Evolutionary conservation across 2,113 vertebrate genomes (phyloP), one percentile per base, ranked within the genome.

Genomic region (Balaeniceps rex): DNA sequence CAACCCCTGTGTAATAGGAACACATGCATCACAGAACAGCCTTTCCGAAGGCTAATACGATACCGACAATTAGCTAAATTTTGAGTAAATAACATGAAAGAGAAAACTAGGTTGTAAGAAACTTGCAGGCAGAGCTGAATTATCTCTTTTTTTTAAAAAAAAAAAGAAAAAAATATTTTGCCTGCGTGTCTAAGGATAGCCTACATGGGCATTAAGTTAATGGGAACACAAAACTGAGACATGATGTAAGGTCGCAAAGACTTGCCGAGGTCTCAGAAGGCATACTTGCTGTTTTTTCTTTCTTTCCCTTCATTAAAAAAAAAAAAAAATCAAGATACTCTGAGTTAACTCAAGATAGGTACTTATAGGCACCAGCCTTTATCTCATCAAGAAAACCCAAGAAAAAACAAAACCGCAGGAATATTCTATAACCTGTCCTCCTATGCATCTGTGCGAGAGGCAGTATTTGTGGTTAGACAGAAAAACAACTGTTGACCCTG

Each of bases 331-430:
- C 8, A 36, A 21, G 63, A 68, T 19, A 16, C 11, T n/a, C 24
- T 4, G 17, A 19, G 7, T n/a, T 26, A 46, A 46, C 15, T 23
- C 33, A 38, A 16, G 11, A 40, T 1, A 46, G 51, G 19, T 23
- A 36, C 25, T 28, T 8, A 10, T 0, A 38, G 6, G 12, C 47
- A 19, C 44, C 36, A 42, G 33, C n/a, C 49, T 25, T 36, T 31
- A 51, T 2, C 34, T 68, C 19, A 11, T 21, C 28, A 11, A 42
- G 6, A 42, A 26, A 65, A 9, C 10, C 21, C 18, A 21, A 26
- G 11, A 17, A 52, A 49, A 23, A 33, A 2, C 1, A 23, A 29
- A 60, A 12, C 2, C 0, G 2, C 21, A 36, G 34, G 11, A 18
- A 21, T 4, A 15, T 29, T 15, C 82, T 12, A 21, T 19, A 24